Evolutionary conservation across 2,888 invertebrate species (phyloP), one percentile per base, ranked within the genome.

Genomic region (Drosophila bunnanda): DNA sequence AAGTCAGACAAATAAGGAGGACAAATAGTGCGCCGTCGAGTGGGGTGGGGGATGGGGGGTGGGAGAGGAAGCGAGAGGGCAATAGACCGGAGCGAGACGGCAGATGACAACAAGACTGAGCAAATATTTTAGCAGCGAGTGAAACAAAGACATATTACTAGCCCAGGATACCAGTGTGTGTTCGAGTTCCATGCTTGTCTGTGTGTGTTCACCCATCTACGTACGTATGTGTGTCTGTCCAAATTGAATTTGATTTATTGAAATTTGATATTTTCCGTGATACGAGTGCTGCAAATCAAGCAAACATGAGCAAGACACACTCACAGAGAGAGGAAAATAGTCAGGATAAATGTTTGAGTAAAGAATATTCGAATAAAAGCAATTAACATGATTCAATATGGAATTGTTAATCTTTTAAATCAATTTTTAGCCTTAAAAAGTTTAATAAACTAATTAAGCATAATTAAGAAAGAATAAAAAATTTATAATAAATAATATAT

Each of bases 191-290:
- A 25, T 25, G 25, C 4, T 2, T 57, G 46, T 72, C 46, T 72
- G 25, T 28, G 28, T 59, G 13, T 50, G 62, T 59, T 13, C 44
- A 32, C 38, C 55, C 53, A 41, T 48, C 43, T 46, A 28, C n/a
- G 46, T 46, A n/a, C n/a, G 12, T 12, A 10, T 75, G 61, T 77
- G 70, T 76, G 60, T 84, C 65, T 67, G 78, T 74, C 79, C 82
- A 90, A 90, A 90, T 90, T 90, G 84, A 90, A 90, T 90, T 90
- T 90, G 90, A 90, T 90, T 90, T 90, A 90, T 90, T 90, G 90
- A 90, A 90, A 90, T 90, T 89, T 90, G 89, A 90, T 90, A 89
- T 89, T 81, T 87, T 86, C 88, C 79, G 80, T 85, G 88, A 88
- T 88, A 88, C 79, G 79, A 84, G 85, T 77, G 77, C 74, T 78